Evolutionary conservation across 2,797 vertebrate genomes (phyloP), one percentile per base, ranked within the genome.

Genomic region (Lagocephalus sceleratus): DNA sequence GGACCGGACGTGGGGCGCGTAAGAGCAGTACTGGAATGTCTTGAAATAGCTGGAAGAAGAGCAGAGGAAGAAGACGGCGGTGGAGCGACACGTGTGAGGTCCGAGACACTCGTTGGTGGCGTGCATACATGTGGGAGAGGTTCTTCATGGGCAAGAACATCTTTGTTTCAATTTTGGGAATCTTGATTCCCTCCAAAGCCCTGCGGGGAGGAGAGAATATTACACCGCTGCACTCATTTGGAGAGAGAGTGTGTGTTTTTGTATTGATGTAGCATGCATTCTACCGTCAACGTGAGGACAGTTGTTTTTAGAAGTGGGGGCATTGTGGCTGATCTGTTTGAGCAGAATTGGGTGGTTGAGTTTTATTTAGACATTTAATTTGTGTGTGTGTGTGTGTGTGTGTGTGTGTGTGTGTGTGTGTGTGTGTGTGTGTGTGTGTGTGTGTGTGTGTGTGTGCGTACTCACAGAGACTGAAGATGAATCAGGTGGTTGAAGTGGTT

Each of bases 11-110:
- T 92, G 92, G 43, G 92, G 91, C 4, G 86, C 92, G 47, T 92
- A 94, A 32, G 92, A 94, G 76, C 92, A 93, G 67, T 94, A 94
- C 60, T 90, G 89, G 85, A 95, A 94, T 57, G 79, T 91, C 85
- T 90, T 92, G 68, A 95, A 94, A 78, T 93, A 94, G 79, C 92
- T 94, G 78, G 1, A 8, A 32, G 14, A n/a, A 50, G 23, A 5
- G 29, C 32, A 35, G 32, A 26, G 8, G 3, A 22, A 25, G 1
- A 9, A 6, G 32, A n/a, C 5, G 16, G 32, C 12, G 12, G 32
- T 14, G 32, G 32, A 35, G 12, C 11, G 12, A 2, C 32, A 35
- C 32, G 12, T 35, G 32, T 3, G 11, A 35, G 32, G 32, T 6
- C 26, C 6, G 15, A 17, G n/a, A 21, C 6, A 8, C 5, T 47